Evolutionary conservation across 2,888 invertebrate species (phyloP).

Genomic region (Pegoplata infirma): DNA sequence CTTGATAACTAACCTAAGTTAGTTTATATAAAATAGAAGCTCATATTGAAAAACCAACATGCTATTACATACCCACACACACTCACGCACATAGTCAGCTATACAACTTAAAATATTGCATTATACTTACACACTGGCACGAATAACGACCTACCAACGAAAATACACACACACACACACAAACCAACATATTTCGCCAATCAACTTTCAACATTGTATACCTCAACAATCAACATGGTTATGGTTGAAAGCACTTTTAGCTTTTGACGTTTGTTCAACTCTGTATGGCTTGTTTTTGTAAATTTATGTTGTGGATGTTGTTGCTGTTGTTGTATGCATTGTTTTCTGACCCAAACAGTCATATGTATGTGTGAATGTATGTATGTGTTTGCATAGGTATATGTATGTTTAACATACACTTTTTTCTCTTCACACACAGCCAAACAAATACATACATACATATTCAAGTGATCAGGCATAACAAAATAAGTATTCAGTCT

Average conservation of each 20-base stretch:
- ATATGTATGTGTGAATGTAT: not conserved
- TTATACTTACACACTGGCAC: not conserved
- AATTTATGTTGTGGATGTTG: not conserved
- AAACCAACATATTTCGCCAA: slow-evolving; percentile 49
- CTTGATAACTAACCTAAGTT: slow-evolving; percentile 37
- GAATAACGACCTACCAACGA: no score
- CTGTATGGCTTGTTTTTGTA: not conserved
- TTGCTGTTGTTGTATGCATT: not conserved
- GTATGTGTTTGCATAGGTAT: not conserved
- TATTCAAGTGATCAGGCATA: slow-evolving; percentile 25
- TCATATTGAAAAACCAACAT: slow-evolving; percentile 7
- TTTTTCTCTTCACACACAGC: not conserved
- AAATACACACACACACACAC: slow-evolving; percentile 1
- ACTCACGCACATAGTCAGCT: not conserved
- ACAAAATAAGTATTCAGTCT: slow-evolving; percentile 5
- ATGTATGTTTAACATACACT: not conserved
- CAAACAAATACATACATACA: not conserved
- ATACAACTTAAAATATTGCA: not conserved
- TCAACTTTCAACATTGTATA: slow-evolving; percentile 54
- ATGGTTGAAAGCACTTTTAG: slow-evolving; percentile 54
- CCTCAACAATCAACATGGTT: slow-evolving; percentile 58
- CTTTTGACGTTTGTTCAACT: slow-evolving; percentile 36
- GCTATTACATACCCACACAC: not conserved
- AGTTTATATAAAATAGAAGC: slow-evolving; percentile 32
- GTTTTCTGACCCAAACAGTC: slow-evolving; percentile 24